A percentile compares a stretch with the other conserved stretches of the same genome.
These are phyloP conservation scores for Dipodomys spectabilis DNA, from an alignment of 2,113 vertebrate genomes.

Conservation along the genomic window DNA sequence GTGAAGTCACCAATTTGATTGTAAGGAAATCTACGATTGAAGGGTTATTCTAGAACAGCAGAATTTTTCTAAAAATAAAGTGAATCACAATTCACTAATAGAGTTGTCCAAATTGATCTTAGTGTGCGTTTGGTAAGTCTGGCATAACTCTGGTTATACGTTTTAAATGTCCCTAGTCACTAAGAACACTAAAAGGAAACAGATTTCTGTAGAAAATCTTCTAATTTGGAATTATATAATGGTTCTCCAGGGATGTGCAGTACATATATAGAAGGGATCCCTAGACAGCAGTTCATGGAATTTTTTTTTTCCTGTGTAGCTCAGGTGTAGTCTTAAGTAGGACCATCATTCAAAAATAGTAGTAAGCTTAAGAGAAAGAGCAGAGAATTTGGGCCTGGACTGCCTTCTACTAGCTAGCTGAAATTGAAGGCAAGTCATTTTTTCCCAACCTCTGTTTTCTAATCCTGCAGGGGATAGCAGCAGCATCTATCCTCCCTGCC, in stretches of 20 bases:
- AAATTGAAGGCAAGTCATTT: not conserved
- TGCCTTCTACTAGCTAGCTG: not conserved
- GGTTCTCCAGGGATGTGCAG: not conserved
- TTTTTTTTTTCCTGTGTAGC: not conserved
- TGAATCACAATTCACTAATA: not conserved
- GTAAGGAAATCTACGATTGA: not conserved
- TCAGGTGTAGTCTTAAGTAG: not conserved
- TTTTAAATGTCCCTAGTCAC: not conserved
- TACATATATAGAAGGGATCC: accelerated
- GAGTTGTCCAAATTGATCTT: not conserved
- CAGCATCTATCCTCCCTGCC: not conserved
- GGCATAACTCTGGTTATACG: not conserved
- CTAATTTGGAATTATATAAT: not conserved
- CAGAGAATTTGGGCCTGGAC: not conserved
- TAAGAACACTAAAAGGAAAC: not conserved
- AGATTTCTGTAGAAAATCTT: not conserved
- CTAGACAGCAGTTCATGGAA: not conserved
- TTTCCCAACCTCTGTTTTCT: not conserved
- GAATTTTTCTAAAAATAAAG: not conserved
- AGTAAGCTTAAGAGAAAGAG: not conserved
- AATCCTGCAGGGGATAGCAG: not conserved
- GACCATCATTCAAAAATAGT: not conserved
- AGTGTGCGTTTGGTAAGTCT: not conserved
- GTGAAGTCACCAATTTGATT: not conserved
- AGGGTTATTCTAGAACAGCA: not conserved